These are phyloP conservation scores for Scaptomyza cyrtandrae DNA, from an alignment of 2,888 invertebrate species.

Conservation along the genomic window DNA sequence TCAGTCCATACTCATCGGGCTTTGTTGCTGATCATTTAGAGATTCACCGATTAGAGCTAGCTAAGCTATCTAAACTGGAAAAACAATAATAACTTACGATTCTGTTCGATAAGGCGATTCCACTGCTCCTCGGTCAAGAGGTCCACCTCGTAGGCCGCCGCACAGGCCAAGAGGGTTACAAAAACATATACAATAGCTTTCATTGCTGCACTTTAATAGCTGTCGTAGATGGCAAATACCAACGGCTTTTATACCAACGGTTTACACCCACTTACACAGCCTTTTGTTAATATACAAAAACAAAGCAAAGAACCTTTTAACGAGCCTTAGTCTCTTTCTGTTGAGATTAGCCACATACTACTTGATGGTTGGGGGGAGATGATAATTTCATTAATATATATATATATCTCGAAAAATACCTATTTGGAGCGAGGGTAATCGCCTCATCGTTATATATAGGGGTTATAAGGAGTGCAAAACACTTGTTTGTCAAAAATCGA, in stretches of 20 bases:
- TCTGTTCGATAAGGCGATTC: constrained; percentile 52
- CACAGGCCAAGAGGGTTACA: constrained; percentile 65
- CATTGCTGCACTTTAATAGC: constrained; percentile 50
- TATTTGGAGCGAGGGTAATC: constrained; percentile 42
- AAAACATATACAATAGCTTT: constrained; percentile 62
- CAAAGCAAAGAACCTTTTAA: background rate
- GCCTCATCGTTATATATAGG: constrained; percentile 40
- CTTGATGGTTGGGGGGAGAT: constrained; percentile 4
- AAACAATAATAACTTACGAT: constrained; percentile 61
- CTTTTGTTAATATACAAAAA: background rate
- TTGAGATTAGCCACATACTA: background rate
- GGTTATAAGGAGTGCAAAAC: constrained; percentile 38
- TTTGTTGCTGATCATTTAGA: constrained; percentile 41
- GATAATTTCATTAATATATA: constrained; percentile 37
- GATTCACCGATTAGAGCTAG: constrained; percentile 6
- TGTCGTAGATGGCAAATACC: constrained; percentile 11
- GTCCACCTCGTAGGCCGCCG: constrained; percentile 67
- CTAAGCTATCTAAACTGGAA: background rate
- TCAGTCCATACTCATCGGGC: constrained; percentile 65
- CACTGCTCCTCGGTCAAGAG: constrained; percentile 67
- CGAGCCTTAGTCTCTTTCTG: constrained; percentile 2
- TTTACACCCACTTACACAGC: background rate
- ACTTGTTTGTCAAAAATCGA: constrained; percentile 41
- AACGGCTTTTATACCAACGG: constrained; percentile 67
- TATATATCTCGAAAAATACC: constrained; percentile 18